phyloP scores from a whole-genome alignment of 2,113 vertebrate species.

The Clinocottus analis region DNA sequence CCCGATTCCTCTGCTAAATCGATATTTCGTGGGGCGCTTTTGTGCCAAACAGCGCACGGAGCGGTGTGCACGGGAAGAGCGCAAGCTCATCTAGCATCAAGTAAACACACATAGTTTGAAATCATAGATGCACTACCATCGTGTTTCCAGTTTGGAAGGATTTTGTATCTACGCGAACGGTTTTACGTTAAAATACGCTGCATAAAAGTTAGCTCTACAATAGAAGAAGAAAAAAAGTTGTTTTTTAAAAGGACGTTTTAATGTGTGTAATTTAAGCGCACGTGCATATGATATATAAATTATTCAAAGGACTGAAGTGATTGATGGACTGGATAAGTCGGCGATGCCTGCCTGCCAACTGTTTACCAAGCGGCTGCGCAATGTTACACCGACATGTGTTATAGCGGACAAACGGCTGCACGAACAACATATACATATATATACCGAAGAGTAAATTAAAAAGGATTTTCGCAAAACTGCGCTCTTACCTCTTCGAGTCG shows the following conservation, averaged over 20 bases:
- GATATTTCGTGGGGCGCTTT: conserved; percentile 48
- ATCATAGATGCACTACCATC: not conserved
- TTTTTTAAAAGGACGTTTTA: too few species aligned
- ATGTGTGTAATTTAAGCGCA: not conserved
- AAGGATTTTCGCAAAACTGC: not conserved
- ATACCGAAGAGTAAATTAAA: not conserved
- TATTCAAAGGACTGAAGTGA: not conserved
- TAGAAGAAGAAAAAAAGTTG: too few species aligned
- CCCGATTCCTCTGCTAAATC: conserved; percentile 52
- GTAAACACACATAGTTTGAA: not conserved
- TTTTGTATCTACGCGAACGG: not conserved
- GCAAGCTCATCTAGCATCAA: not conserved
- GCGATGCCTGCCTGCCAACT: not conserved
- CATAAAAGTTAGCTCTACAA: conserved; percentile 53
- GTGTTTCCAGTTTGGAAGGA: too few species aligned
- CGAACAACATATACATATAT: not conserved
- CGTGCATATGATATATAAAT: not conserved
- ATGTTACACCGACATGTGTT: not conserved
- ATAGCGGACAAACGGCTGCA: not conserved
- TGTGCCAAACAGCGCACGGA: conserved; percentile 23
- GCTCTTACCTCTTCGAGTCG: conserved; percentile 61
- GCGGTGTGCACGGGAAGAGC: not conserved
- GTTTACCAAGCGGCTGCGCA: not conserved
- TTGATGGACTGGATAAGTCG: not conserved
- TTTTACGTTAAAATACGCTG: not conserved